A percentile compares a stretch with the other conserved stretches of the same genome.
These are phyloP conservation scores for Microctonus brassicae DNA, from an alignment of 2,888 invertebrate species.

Conservation along the genomic window DNA sequence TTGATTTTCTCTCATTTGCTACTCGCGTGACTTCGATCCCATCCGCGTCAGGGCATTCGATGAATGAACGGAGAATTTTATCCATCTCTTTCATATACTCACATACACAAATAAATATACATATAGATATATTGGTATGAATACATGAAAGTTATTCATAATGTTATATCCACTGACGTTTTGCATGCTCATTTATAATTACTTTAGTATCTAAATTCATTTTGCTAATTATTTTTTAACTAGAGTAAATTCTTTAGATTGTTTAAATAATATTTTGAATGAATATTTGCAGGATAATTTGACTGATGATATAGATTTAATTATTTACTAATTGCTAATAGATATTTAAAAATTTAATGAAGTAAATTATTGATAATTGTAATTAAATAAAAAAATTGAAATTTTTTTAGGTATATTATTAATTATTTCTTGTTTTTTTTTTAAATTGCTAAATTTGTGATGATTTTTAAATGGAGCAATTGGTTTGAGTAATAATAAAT, in stretches of 20 bases:
- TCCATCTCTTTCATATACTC: neutral
- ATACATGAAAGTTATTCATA: neutral
- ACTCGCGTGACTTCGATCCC: constrained; percentile 48
- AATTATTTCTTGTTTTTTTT: too few relatives aligned
- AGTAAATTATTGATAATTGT: too few relatives aligned
- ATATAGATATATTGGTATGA: too few relatives aligned
- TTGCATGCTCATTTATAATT: constrained; percentile 18
- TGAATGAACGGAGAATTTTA: constrained; percentile 45
- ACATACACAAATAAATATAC: neutral
- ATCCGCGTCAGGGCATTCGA: constrained; percentile 38
- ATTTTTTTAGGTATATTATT: too few relatives aligned
- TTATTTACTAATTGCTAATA: neutral
- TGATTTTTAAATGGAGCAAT: too few relatives aligned
- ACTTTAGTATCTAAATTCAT: neutral
- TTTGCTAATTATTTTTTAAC: neutral
- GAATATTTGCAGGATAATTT: neutral
- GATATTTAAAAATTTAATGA: too few relatives aligned
- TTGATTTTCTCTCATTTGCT: constrained; percentile 22
- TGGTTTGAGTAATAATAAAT: too few relatives aligned
- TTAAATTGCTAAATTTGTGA: too few relatives aligned
- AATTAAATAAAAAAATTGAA: too few relatives aligned
- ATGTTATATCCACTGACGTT: neutral
- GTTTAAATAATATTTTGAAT: neutral
- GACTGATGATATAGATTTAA: neutral
- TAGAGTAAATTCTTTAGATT: neutral